Conservation (phyloP, 2,113 vertebrate genomes). For the Sardina pilchardus region DNA sequence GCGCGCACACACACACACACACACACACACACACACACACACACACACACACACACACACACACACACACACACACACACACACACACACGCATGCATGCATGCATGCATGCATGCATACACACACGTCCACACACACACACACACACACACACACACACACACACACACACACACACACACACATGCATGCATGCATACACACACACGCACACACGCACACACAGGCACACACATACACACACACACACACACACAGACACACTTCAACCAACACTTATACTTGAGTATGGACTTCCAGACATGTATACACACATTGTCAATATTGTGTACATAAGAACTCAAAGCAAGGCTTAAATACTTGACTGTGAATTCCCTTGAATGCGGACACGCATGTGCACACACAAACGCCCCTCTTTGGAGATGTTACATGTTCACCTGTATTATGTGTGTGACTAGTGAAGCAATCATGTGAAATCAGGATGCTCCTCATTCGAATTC, state of each 20-base stretch:
- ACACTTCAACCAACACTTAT: neutral
- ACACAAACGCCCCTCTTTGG: neutral
- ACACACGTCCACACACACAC: neutral
- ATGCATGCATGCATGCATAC: no score
- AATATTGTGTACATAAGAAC: no score
- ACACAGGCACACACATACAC: constrained; percentile 6
- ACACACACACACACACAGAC: neutral
- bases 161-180: neutral
- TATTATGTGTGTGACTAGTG: neutral
- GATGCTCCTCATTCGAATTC: neutral
- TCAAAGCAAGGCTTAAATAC: neutral
- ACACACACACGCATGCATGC: neutral
- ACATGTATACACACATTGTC: neutral
- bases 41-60: neutral
- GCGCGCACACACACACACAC: neutral
- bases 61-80: constrained; percentile 2
- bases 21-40: constrained; percentile 1
- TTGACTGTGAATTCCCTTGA: neutral
- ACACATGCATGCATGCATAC: constrained; percentile 12
- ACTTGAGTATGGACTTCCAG: neutral
- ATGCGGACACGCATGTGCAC: neutral
- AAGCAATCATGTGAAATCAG: neutral
- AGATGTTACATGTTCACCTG: neutral
- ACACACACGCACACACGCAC: neutral
- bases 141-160: constrained; percentile 16